A percentile compares a stretch with the other conserved stretches of the same genome.
Evolutionary conservation across 2,113 vertebrate genomes (phyloP).

Genomic region (Bujurquina vittata): DNA sequence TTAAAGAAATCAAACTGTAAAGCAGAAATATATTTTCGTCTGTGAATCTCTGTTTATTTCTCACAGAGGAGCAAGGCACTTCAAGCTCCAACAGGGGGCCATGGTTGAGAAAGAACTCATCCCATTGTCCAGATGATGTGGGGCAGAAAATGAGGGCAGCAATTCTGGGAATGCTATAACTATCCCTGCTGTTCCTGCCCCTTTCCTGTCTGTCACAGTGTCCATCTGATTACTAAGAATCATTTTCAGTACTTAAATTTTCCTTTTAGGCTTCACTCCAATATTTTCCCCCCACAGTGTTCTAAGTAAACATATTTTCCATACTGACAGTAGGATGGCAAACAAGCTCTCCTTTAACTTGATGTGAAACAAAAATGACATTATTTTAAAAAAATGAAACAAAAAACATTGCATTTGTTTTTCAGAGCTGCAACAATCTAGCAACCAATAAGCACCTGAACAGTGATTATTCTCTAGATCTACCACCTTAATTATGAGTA

Average conservation of each 20-base stretch:
- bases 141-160: slow-evolving; percentile 80
- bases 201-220: neutral
- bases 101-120: slow-evolving; percentile 48
- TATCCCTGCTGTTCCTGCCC: neutral
- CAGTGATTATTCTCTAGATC: neutral
- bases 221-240: slow-evolving; percentile 12
- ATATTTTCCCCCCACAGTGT: neutral
- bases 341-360: slow-evolving; percentile 4
- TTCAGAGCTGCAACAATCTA: neutral
- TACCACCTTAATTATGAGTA: neutral
- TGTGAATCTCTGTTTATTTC: neutral
- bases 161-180: slow-evolving; percentile 67
- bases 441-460: neutral
- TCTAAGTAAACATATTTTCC: neutral
- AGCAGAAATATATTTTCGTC: neutral
- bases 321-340: neutral
- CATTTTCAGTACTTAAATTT: slow-evolving; percentile 1
- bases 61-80: slow-evolving; percentile 17
- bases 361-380: neutral
- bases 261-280: neutral
- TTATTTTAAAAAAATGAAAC: neutral
- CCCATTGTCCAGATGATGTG: slow-evolving; percentile 79
- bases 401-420: neutral
- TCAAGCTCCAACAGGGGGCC: slow-evolving; percentile 12
- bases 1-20: neutral